phyloP scores from a whole-genome alignment of 37 sponge, comb jelly and placozoan species.

The Aplysina aerophoba region DNA sequence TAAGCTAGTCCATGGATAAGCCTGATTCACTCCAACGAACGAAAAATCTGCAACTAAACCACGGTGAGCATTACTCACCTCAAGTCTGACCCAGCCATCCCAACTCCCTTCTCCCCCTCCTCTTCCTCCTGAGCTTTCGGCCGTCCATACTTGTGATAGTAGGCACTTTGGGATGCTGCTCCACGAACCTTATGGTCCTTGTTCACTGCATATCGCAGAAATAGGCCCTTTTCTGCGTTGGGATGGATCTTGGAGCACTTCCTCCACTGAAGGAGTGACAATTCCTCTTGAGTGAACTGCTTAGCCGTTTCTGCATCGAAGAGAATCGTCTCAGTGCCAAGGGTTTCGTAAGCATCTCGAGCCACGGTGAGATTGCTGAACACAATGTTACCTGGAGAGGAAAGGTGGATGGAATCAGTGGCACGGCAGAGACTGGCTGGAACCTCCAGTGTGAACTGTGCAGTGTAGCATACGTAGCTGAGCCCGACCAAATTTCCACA shows the following conservation, averaged over 20 bases:
- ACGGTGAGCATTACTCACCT: too few species aligned
- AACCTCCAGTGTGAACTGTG: too few species aligned
- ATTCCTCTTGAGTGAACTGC: conserved; percentile 2
- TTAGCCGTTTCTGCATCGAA: neutral
- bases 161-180: neutral
- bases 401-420: neutral
- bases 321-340: neutral
- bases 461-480: too few species aligned
- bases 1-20: too few species aligned
- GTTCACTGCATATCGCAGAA: conserved; percentile 10
- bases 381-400: conserved; percentile 1
- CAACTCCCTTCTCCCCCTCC: too few species aligned
- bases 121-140: neutral
- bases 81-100: too few species aligned
- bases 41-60: too few species aligned
- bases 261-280: conserved; percentile 1
- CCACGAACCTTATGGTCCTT: neutral
- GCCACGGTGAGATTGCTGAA: neutral
- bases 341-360: neutral
- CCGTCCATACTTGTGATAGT: conserved; percentile 7
- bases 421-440: neutral
- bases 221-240: neutral
- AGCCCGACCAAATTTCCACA: too few species aligned
- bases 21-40: too few species aligned
- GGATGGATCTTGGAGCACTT: neutral